Conservation (phyloP, 2,797 vertebrate species). For the Chaunax sp. region DNA sequence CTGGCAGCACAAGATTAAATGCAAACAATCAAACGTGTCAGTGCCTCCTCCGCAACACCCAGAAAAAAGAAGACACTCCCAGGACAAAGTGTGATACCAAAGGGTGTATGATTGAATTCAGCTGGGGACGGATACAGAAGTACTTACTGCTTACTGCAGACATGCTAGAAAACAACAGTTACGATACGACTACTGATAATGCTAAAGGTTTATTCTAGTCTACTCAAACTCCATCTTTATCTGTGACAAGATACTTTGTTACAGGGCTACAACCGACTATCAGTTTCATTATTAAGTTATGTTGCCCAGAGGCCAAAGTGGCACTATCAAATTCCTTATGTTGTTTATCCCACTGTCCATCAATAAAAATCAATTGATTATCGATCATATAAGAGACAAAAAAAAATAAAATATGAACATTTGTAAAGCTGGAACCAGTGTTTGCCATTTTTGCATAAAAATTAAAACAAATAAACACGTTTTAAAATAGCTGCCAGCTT, state of each 20-base stretch:
- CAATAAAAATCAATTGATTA: too few relatives aligned
- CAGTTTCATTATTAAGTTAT: background rate
- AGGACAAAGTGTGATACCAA: slow-evolving; percentile 37
- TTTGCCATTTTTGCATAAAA: background rate
- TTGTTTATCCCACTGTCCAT: background rate
- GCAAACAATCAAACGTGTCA: slow-evolving; percentile 64
- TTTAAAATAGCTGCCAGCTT: background rate
- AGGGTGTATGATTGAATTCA: slow-evolving; percentile 46
- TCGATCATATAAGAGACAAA: too few relatives aligned
- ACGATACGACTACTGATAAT: background rate
- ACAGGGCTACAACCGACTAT: background rate
- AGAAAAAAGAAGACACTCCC: slow-evolving; percentile 61
- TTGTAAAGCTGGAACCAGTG: background rate
- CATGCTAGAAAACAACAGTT: background rate
- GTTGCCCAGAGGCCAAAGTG: background rate
- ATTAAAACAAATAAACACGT: too few relatives aligned
- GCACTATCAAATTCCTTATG: slow-evolving; percentile 1
- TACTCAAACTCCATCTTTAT: background rate
- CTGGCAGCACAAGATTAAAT: slow-evolving; percentile 71
- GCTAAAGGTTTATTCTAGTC: background rate
- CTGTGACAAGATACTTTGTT: background rate
- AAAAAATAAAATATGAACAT: too few relatives aligned
- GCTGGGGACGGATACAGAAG: slow-evolving; percentile 13
- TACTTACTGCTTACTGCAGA: background rate
- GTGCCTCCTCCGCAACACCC: slow-evolving; percentile 10